Conservation (phyloP, 2,113 vertebrate genomes). For the Seriola rivoliana region DNA sequence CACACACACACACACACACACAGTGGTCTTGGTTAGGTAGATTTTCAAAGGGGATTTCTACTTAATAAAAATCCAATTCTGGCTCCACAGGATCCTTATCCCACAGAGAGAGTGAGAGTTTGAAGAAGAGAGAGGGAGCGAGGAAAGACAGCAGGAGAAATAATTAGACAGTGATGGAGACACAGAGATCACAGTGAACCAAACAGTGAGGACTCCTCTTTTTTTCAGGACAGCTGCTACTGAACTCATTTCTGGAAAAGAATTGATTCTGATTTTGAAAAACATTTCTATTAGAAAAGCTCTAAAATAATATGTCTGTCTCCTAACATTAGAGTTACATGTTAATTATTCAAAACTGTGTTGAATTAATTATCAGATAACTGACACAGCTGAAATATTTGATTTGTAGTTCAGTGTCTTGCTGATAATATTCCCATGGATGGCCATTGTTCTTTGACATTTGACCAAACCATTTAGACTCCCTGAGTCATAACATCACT, state of each 20-base stretch:
- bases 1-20: neutral
- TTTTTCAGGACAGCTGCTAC: neutral
- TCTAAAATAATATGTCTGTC: neutral
- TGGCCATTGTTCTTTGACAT: neutral
- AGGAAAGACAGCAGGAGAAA: conserved; percentile 56
- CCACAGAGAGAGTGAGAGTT: conserved; percentile 37
- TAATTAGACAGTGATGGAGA: conserved; percentile 67
- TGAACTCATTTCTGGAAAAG: neutral
- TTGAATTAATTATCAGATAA: neutral
- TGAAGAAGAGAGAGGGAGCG: conserved; percentile 51
- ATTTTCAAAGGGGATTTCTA: conserved; percentile 62
- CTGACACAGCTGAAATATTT: neutral
- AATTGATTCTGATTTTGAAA: conserved; percentile 6
- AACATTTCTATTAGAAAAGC: neutral
- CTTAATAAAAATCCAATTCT: conserved; percentile 71
- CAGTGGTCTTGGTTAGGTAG: conserved; percentile 35
- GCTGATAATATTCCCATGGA: neutral
- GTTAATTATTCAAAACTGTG: neutral
- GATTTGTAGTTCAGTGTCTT: neutral
- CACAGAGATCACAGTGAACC: conserved; percentile 45
- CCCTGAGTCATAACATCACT: neutral
- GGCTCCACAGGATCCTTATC: conserved; percentile 57
- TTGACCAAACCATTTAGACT: neutral
- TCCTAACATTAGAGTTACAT: neutral
- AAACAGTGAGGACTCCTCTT: conserved; percentile 8